phyloP scores from a whole-genome alignment of 2,888 invertebrate genomes.

The Cosmia pyralina region DNA sequence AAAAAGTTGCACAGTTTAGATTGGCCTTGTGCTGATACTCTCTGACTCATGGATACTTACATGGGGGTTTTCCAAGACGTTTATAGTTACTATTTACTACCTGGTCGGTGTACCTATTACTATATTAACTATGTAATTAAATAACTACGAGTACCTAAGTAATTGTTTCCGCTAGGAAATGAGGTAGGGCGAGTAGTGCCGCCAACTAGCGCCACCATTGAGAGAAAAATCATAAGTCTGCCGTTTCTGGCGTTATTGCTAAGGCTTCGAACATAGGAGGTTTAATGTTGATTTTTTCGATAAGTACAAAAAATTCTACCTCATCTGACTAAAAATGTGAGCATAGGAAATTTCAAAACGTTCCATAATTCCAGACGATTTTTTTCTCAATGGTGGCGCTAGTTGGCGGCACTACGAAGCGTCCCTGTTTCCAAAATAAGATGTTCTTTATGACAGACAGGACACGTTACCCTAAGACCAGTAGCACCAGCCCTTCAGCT shows the following conservation, averaged over 20 bases:
- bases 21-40: slow-evolving; percentile 47
- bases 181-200: neutral
- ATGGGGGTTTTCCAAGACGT: slow-evolving; percentile 61
- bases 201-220: no score
- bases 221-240: neutral
- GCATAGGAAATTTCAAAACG: no score
- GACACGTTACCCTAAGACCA: neutral
- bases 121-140: neutral
- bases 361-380: no score
- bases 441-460: neutral
- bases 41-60: slow-evolving; percentile 43
- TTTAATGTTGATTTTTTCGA: no score
- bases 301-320: no score
- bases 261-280: no score
- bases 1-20: slow-evolving; percentile 44
- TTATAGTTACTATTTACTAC: slow-evolving; percentile 22
- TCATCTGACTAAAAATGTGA: no score
- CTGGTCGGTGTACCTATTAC: slow-evolving; percentile 6
- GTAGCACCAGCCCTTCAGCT: neutral
- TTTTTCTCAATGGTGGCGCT: no score
- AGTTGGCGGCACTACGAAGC: no score
- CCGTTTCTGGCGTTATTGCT: no score
- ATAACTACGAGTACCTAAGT: slow-evolving; percentile 13
- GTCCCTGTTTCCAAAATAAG: neutral
- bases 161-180: slow-evolving; percentile 38